A percentile compares a stretch with the other conserved stretches of the same genome.
Conservation (phyloP, 2,797 vertebrate genomes). For the Phalanger gymnotis region DNA sequence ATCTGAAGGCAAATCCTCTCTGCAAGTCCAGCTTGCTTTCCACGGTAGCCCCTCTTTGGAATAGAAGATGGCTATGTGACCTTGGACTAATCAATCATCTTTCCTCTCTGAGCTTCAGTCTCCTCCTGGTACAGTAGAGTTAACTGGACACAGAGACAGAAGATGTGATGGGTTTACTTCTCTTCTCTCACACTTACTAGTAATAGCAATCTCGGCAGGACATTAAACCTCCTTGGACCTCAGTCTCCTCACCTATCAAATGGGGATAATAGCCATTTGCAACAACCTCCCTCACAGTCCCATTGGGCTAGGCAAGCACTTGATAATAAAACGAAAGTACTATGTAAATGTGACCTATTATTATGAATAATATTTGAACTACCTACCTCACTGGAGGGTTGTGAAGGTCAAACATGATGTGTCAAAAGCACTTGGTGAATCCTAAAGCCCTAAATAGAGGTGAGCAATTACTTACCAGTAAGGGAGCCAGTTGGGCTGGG, state of each 20-base stretch:
- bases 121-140: background rate
- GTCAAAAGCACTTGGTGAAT: background rate
- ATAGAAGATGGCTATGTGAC: background rate
- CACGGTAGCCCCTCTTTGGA: background rate
- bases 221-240: background rate
- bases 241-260: background rate
- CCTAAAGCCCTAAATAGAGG: background rate
- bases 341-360: background rate
- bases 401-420: background rate
- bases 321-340: background rate
- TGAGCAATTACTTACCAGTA: background rate
- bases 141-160: background rate
- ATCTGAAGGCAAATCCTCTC: background rate
- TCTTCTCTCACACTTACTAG: background rate
- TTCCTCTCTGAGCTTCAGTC: background rate
- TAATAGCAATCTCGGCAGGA: background rate
- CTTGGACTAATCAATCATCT: background rate
- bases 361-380: background rate
- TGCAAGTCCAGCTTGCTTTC: background rate
- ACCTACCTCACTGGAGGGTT: background rate
- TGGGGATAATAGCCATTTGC: background rate
- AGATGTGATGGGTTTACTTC: background rate
- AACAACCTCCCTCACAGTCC: background rate
- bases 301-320: background rate
- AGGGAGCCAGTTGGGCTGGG: background rate